Base-by-base conservation (phyloP, 2,888 invertebrate genomes). In the Ichneumoninae sp. region DNA sequence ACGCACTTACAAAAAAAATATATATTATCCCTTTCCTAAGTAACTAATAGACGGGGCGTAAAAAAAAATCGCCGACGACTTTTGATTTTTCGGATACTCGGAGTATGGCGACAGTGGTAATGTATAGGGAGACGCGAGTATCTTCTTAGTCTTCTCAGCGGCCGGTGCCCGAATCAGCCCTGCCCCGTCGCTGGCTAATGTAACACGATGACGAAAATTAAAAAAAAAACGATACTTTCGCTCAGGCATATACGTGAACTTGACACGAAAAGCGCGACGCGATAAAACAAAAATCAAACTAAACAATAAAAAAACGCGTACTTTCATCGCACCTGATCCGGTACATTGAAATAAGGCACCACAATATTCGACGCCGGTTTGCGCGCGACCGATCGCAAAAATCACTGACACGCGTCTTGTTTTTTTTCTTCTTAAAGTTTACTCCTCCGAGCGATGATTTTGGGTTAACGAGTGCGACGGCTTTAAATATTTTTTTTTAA, bases 311-410 rank as follows among this genome's bases (percentile, higher is more conserved):
- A 30, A 86, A 90, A 88, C 83, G 81, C 80, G 83, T 91, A 92
- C 91, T 92, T 93, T 91, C 91, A 89, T 90, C 85, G 88, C 89
- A 89, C 88, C 91, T 88, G 75, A 78, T 71, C 70, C 85, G 90
- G 89, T 89, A 89, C 90, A 89, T 89, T 89, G 90, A 93, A 92
- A 93, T 93, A 93, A 93, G 93, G 93, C 93, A 93, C 93, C 92
- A 91, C 87, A 90, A 85, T 86, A 90, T 89, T 90, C 90, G 89
- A 90, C 86, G 88, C 87, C 87, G 79, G 85, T 83, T 85, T 72
- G 81, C 81, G 85, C 79, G 84, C 75, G 69, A 82, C 50, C 70
- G 50, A 76, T 80, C 68, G 78, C 81, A 72, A 62, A 69, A 74
- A 70, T 78, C 65, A 72, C 77, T 77, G 44, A 84, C 62, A 81